Evolutionary conservation across 2,888 invertebrate genomes (phyloP).

Genomic region (Philonicus albiceps): DNA sequence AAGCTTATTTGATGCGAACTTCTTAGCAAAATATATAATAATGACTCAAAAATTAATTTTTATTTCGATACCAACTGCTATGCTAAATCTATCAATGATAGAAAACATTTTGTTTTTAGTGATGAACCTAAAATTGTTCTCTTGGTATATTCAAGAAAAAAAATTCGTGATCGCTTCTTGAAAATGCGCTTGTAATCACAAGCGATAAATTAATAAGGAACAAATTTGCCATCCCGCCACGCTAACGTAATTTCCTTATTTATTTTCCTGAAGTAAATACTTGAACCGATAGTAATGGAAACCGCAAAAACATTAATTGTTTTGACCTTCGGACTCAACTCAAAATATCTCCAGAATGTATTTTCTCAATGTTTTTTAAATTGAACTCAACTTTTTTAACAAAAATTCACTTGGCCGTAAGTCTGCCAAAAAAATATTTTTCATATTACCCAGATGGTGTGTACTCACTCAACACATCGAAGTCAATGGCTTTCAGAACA

Average conservation of each 20-base stretch:
- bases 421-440: neutral
- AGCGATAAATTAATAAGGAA: neutral
- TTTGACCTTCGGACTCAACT: neutral
- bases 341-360: neutral
- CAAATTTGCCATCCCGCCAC: neutral
- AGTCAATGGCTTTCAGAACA: neutral
- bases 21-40: neutral
- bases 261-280: neutral
- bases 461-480: neutral
- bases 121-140: neutral
- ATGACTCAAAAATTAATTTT: neutral
- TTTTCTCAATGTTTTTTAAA: neutral
- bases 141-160: neutral
- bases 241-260: neutral
- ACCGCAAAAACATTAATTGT: neutral
- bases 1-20: too few species aligned
- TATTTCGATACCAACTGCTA: neutral
- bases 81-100: neutral
- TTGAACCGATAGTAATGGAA: neutral
- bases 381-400: neutral
- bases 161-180: neutral
- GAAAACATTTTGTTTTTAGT: neutral
- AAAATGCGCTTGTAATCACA: neutral
- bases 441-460: neutral
- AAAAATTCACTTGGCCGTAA: neutral